A percentile compares a stretch with the other conserved stretches of the same genome.
Conservation (phyloP, 1,140 invertebrate species). For the Dermatophagoides farinae region DNA sequence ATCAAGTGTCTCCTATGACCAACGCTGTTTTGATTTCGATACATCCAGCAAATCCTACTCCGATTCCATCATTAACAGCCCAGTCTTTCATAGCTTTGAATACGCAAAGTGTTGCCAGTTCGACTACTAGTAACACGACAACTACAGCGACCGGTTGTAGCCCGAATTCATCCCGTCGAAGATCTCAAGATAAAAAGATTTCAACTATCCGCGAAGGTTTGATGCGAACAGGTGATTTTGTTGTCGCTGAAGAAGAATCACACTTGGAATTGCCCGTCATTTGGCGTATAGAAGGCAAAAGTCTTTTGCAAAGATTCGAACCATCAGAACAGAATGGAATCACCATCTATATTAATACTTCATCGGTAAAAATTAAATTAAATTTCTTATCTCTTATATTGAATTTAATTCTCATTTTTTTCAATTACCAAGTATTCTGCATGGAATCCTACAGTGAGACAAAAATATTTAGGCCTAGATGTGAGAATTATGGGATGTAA, state of each 20-base stretch:
- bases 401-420: constrained; percentile 15
- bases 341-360: constrained; percentile 60
- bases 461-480: constrained; percentile 18
- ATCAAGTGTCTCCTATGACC: constrained; percentile 5
- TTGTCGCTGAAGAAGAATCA: constrained; percentile 52
- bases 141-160: constrained; percentile 6
- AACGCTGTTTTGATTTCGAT: constrained; percentile 7
- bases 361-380: too few relatives aligned
- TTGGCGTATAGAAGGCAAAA: constrained; percentile 69
- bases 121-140: background rate
- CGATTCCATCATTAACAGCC: background rate
- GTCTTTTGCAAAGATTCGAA: constrained; percentile 62
- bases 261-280: constrained; percentile 49
- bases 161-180: constrained; percentile 5
- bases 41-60: background rate
- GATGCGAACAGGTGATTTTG: constrained; percentile 49
- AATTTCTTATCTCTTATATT: constrained; percentile 21
- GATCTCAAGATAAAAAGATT: constrained; percentile 15
- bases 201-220: constrained; percentile 25
- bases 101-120: background rate
- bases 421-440: constrained; percentile 19
- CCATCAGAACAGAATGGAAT: constrained; percentile 57
- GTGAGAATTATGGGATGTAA: constrained; percentile 17
- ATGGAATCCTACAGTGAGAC: constrained; percentile 17
- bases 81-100: background rate